A percentile compares a stretch with the other conserved stretches of the same genome.
phyloP scores from a whole-genome alignment of 2,888 invertebrate genomes.

The Macrostomum cliftonense region DNA sequence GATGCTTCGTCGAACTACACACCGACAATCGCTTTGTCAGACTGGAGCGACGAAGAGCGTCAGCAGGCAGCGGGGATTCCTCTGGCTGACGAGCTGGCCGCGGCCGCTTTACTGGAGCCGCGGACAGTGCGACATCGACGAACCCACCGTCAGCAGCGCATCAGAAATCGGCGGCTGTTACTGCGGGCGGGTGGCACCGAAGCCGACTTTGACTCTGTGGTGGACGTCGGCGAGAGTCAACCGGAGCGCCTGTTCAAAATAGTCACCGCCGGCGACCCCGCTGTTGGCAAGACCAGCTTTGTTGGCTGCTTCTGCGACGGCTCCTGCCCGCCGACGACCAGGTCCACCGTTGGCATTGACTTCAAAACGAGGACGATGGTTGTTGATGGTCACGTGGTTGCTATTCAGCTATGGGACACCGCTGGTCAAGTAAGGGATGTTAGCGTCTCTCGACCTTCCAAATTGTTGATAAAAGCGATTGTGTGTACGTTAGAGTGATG shows the following conservation, averaged over 20 bases:
- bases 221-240: not conserved
- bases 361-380: not conserved
- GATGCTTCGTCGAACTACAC: no score
- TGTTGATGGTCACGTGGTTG: not conserved
- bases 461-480: no score
- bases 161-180: no score
- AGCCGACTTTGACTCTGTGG: not conserved
- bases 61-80: no score
- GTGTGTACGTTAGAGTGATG: no score
- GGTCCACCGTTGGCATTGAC: not conserved
- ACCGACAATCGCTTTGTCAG: no score
- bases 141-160: no score
- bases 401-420: not conserved
- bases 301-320: not conserved
- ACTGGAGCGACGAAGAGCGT: no score
- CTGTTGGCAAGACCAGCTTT: not conserved
- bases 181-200: not conserved
- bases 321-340: not conserved
- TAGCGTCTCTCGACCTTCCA: no score
- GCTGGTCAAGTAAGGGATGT: not conserved
- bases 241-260: not conserved
- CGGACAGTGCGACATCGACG: not conserved
- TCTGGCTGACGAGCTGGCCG: not conserved
- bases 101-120: not conserved
- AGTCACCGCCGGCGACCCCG: not conserved